These are phyloP conservation scores for Metridium senile DNA, from an alignment of 92 coral and sea anemone species.

Conservation along the genomic window DNA sequence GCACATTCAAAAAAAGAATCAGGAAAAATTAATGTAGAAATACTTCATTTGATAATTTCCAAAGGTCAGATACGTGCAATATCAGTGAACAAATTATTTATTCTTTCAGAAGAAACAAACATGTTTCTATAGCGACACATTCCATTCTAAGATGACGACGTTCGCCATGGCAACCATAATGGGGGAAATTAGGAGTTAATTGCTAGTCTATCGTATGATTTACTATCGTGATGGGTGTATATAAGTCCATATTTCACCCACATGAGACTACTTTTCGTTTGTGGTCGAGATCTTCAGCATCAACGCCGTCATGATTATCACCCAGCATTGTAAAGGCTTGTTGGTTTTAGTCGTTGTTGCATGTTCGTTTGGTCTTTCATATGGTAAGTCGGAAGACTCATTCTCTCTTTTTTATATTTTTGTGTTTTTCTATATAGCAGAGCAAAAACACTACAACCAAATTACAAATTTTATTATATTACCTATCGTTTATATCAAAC, in stretches of 20 bases:
- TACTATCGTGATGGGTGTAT: background rate
- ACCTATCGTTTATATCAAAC: too few species aligned
- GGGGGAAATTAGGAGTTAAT: background rate
- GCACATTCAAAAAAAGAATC: too few species aligned
- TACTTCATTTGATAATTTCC: background rate
- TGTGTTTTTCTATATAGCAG: too few species aligned
- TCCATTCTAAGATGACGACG: background rate
- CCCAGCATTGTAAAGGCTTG: background rate
- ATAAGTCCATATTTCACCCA: background rate
- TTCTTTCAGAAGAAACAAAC: background rate
- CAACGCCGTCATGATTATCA: background rate
- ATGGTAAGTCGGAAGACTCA: background rate
- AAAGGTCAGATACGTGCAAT: too few species aligned
- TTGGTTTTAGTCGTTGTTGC: background rate
- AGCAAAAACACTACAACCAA: too few species aligned
- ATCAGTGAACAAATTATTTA: too few species aligned
- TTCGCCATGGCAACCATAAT: constrained; percentile 10
- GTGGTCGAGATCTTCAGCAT: background rate
- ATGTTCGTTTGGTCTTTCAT: constrained; percentile 8
- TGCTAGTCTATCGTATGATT: constrained; percentile 1
- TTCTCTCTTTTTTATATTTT: too few species aligned
- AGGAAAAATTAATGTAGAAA: too few species aligned
- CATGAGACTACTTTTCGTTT: background rate
- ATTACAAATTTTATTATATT: too few species aligned
- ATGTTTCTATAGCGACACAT: constrained; percentile 1